A percentile compares a stretch with the other conserved stretches of the same genome.
phyloP scores from a whole-genome alignment of 2,113 vertebrate species.

The Carassius auratus region DNA sequence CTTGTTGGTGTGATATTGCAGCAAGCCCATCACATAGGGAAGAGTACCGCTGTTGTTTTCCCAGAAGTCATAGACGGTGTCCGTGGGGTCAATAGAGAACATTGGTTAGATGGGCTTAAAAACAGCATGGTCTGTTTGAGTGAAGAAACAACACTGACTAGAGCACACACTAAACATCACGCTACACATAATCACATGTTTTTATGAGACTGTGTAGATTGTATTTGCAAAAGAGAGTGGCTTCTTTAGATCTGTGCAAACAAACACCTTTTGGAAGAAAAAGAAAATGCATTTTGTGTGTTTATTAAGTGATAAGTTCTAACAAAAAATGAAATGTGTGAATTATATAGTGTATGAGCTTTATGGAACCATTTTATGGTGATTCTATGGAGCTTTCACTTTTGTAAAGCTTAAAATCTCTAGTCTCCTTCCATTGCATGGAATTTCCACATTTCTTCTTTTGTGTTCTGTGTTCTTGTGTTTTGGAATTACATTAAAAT shows the following conservation, averaged over 20 bases:
- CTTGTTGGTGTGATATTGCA: constrained; percentile 34
- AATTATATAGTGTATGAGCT: background rate
- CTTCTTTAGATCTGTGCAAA: background rate
- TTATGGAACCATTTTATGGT: background rate
- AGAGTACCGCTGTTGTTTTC: constrained; percentile 12
- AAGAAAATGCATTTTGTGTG: background rate
- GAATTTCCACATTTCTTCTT: background rate
- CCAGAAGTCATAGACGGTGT: background rate
- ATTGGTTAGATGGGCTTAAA: background rate
- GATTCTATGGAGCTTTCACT: background rate
- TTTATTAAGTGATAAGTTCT: background rate
- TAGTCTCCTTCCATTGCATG: background rate
- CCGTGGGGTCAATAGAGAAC: constrained; percentile 12
- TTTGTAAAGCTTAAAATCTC: background rate
- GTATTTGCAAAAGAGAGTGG: too few relatives aligned
- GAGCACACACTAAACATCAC: background rate
- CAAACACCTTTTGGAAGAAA: background rate
- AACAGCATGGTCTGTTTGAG: constrained; percentile 2
- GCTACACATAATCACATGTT: background rate
- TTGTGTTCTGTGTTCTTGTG: background rate
- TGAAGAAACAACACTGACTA: background rate
- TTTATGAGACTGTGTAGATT: background rate
- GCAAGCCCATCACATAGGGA: constrained; percentile 3
- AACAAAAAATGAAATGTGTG: background rate
- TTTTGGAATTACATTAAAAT: background rate